Conservation (phyloP, 2,797 vertebrate genomes). For the Chaetodon trifasciatus region DNA sequence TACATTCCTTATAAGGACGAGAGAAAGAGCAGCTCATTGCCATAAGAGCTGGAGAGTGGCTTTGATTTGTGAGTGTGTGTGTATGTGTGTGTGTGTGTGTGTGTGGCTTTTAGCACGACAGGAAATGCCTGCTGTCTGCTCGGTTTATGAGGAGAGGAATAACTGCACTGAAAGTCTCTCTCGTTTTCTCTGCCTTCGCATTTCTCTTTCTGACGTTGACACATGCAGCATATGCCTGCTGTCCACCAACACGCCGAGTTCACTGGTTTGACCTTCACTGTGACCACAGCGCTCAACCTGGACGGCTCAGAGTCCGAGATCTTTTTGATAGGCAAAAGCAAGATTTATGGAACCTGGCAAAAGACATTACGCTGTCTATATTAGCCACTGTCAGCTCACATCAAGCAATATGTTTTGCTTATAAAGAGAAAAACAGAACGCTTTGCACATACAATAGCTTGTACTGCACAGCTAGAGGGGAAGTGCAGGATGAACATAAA, state of each 20-base stretch:
- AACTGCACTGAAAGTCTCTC: constrained; percentile 47
- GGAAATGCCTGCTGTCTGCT: constrained; percentile 82
- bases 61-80: constrained; percentile 50
- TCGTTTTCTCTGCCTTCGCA: constrained; percentile 45
- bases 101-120: constrained; percentile 67
- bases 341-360: not conserved
- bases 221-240: constrained; percentile 9
- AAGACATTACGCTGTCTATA: not conserved
- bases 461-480: not conserved
- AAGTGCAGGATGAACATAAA: not conserved
- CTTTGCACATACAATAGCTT: not conserved
- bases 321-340: not conserved
- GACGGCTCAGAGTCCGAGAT: not conserved
- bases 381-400: not conserved
- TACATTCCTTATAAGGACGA: constrained; percentile 60
- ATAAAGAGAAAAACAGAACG: not conserved
- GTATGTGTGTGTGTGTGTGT: constrained; percentile 41
- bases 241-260: not conserved
- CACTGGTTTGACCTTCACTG: not conserved
- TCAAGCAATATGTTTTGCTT: not conserved
- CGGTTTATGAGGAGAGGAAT: constrained; percentile 69
- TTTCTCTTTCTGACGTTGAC: constrained; percentile 54
- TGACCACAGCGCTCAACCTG: not conserved
- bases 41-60: constrained; percentile 31
- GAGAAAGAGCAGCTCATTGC: constrained; percentile 39